Percentiles rank a stretch among this genome's conserved stretches.
phyloP scores from a whole-genome alignment of 1,140 invertebrate genomes.

The Zaprionus inermis region DNA sequence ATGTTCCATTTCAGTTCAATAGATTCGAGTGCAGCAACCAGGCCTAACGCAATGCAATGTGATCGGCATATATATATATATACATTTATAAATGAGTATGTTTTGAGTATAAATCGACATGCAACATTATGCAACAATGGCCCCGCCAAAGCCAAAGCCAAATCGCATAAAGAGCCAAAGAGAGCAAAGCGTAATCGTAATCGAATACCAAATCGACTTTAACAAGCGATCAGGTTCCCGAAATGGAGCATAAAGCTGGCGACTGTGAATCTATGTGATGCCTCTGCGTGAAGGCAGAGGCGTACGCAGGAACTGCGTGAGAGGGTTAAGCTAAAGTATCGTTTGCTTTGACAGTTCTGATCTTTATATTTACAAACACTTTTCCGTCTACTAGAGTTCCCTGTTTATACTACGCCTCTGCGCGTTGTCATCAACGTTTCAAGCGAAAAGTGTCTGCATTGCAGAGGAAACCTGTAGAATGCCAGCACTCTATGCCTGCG shows the following conservation, averaged over 20 bases:
- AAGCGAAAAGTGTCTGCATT: background rate
- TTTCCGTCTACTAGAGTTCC: too few species aligned
- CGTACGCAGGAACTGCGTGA: background rate
- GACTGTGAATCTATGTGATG: background rate
- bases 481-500: constrained; percentile 1
- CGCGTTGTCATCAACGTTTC: constrained; percentile 10
- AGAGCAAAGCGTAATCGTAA: constrained; percentile 50
- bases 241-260: constrained; percentile 39
- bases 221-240: constrained; percentile 28
- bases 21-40: constrained; percentile 43
- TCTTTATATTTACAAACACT: background rate
- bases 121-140: constrained; percentile 59
- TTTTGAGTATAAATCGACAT: constrained; percentile 10
- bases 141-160: constrained; percentile 35
- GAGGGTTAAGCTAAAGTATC: background rate
- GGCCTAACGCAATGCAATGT: constrained; percentile 32
- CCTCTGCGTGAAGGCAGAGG: background rate
- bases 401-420: background rate
- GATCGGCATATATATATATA: constrained; percentile 28
- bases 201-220: constrained; percentile 57
- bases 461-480: constrained; percentile 34
- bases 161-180: constrained; percentile 15
- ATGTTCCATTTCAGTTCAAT: constrained; percentile 33
- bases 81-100: background rate
- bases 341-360: background rate